Evolutionary conservation across 1,140 invertebrate genomes (phyloP), one percentile per base, ranked within the genome.

Genomic region (Battus philenor): DNA sequence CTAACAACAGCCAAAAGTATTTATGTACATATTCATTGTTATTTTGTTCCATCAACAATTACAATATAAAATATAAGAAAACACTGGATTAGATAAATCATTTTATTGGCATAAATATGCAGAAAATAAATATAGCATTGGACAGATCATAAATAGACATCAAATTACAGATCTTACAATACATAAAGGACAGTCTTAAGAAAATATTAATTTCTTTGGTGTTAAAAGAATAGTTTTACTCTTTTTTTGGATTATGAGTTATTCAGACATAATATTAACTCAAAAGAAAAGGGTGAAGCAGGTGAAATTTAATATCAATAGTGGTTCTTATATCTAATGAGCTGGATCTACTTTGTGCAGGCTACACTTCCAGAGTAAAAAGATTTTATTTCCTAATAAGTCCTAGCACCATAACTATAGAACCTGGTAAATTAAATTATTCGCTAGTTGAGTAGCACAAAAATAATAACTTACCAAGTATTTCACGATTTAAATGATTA

Each of bases 111-210:
- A 65, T 68, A 58, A 38, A 51, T 50, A 60, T 48, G 45, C 57
- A 64, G 31, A 67, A 59, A 68, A 64, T 60, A 68, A 62, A 58
- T 58, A 62, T 48, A 54, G 50, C 54, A 63, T 27, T 58, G 51
- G 49, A 61, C 55, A 68, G 48, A 64, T 54, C 41, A 61, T 45
- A 54, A 54, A 48, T 53, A 30, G 29, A 45, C 41, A 50, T 51
- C 31, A 54, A 32, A 53, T 59, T 62, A 47, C 54, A 68, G 56
- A 65, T 62, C 65, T 60, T 51, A 50, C 26, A 44, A 38, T 41
- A 17, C 26, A 44, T 43, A 56, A 44, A 44, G 38, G 27, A 47
- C 30, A 50, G 39, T 58, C 41, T 50, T 50, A 47, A 52, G 50
- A 53, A 60, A 60, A 56, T 60, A 56, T 27, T 44, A 20, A 15